Conservation (phyloP, 2,888 invertebrate species). For the Reticulitermes lucifugus region DNA sequence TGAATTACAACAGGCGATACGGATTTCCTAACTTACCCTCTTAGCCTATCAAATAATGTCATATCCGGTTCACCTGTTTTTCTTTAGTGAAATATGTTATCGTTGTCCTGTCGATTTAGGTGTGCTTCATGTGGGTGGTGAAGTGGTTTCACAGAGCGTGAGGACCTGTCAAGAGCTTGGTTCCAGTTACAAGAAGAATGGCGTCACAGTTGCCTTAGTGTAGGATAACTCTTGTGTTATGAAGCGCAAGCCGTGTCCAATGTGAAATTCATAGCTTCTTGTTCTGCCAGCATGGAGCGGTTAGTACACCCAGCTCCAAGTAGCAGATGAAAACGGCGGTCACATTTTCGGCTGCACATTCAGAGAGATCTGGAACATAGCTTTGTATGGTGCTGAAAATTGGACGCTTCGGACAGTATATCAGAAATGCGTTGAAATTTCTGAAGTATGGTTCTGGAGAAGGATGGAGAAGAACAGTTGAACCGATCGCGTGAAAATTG, state of each 20-base stretch:
- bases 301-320: neutral
- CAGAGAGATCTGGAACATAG: too few relatives aligned
- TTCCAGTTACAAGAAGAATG: slow-evolving; percentile 19
- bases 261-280: slow-evolving; percentile 31
- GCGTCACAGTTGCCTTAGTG: slow-evolving; percentile 15
- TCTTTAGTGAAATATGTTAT: slow-evolving; percentile 5
- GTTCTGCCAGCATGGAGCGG: neutral
- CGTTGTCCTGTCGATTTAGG: slow-evolving; percentile 14
- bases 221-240: neutral
- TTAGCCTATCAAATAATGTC: slow-evolving; percentile 25
- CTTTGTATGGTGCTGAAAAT: too few relatives aligned
- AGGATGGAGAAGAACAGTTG: too few relatives aligned
- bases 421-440: too few relatives aligned
- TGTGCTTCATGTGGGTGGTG: neutral
- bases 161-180: neutral
- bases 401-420: too few relatives aligned
- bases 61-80: slow-evolving; percentile 21
- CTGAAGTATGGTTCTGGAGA: too few relatives aligned
- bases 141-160: too few relatives aligned
- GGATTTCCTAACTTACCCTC: neutral
- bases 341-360: too few relatives aligned
- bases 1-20: neutral
- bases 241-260: slow-evolving; percentile 19
- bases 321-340: too few relatives aligned
- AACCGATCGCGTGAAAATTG: too few relatives aligned